Conservation (phyloP, 2,888 invertebrate genomes). For the Epirrhoe alternata region DNA sequence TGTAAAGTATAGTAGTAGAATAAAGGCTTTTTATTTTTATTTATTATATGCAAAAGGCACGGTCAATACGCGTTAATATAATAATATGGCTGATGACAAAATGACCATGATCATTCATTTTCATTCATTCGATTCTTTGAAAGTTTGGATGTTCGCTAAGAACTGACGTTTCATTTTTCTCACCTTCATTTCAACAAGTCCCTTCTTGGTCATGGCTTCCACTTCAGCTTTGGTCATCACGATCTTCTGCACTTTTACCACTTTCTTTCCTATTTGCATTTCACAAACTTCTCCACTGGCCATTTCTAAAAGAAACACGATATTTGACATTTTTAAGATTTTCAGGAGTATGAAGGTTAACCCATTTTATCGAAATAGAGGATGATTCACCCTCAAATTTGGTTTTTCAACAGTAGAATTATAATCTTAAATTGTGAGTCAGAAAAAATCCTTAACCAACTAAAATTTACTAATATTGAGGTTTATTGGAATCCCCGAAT, state of each 20-base stretch:
- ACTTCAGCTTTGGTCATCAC: conserved; percentile 88
- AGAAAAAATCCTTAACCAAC: background rate
- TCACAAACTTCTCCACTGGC: conserved; percentile 67
- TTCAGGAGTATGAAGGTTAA: background rate
- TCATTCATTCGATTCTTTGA: no score
- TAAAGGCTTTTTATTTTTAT: no score
- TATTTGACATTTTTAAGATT: background rate
- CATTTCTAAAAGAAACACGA: conserved; percentile 43
- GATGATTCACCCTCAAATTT: no score
- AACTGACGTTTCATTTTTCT: conserved; percentile 4
- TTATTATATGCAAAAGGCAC: no score
- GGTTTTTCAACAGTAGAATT: no score
- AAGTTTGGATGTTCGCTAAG: no score
- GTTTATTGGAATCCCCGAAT: background rate
- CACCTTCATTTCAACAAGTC: conserved; percentile 87
- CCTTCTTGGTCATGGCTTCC: conserved; percentile 87
- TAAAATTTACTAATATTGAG: background rate
- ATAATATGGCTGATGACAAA: no score
- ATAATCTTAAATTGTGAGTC: background rate
- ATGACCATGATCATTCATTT: no score
- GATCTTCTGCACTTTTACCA: conserved; percentile 87
- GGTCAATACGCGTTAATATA: no score
- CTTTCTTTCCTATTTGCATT: conserved; percentile 86
- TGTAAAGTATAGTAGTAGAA: no score
- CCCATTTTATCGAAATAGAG: background rate